These are phyloP conservation scores for Argyrosomus regius DNA, from an alignment of 2,797 vertebrate genomes.

Conservation along the genomic window DNA sequence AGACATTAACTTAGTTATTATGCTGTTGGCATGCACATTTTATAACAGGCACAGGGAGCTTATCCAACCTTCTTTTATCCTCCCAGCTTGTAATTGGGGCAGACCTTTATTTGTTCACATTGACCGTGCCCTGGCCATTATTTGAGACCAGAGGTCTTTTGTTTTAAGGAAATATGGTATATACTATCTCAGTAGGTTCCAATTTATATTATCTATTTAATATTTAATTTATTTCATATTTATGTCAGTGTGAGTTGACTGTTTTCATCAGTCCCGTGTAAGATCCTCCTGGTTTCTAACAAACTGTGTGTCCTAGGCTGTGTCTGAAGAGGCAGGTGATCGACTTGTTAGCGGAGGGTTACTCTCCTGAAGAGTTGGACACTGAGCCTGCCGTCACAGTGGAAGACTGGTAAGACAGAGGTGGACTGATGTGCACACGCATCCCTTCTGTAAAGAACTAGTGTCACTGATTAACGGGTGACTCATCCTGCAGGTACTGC, in stretches of 20 bases:
- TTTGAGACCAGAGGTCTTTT: too few relatives aligned
- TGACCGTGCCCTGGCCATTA: too few relatives aligned
- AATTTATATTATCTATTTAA: not conserved
- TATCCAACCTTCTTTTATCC: too few relatives aligned
- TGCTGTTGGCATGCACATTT: too few relatives aligned
- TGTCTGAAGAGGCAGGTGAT: conserved; percentile 93
- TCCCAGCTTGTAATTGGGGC: too few relatives aligned
- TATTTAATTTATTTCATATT: not conserved
- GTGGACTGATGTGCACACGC: not conserved
- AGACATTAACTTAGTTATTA: too few relatives aligned
- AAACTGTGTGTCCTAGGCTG: conserved; percentile 77
- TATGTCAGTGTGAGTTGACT: not conserved
- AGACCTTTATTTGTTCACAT: too few relatives aligned
- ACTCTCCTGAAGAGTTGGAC: conserved; percentile 89
- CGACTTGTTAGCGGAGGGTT: conserved; percentile 89
- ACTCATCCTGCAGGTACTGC: conserved; percentile 85
- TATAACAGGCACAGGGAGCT: too few relatives aligned
- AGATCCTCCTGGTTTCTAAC: not conserved
- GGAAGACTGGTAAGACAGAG: conserved; percentile 91
- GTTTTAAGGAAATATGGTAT: too few relatives aligned
- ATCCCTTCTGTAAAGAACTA: not conserved
- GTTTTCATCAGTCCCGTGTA: not conserved
- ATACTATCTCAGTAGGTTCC: not conserved
- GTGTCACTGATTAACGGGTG: not conserved
- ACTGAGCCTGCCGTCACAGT: conserved; percentile 87